Conservation (phyloP, 2,888 invertebrate species). For the Megaustenia siamemsis region DNA sequence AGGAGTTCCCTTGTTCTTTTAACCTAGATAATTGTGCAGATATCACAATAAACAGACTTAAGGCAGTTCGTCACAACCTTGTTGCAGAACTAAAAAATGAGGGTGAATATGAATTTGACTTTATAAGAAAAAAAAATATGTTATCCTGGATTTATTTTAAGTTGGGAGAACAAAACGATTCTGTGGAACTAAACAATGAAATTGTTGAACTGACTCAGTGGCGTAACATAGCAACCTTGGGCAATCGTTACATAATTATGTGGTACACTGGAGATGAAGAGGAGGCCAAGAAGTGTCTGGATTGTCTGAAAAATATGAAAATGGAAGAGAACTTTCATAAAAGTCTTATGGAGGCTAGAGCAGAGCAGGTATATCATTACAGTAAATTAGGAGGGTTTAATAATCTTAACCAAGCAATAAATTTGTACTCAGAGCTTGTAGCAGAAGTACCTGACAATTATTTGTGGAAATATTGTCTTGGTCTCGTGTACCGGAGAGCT, state of each 20-base stretch:
- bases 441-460: background rate
- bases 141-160: background rate
- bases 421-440: background rate
- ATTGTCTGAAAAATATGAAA: background rate
- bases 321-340: background rate
- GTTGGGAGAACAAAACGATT: background rate
- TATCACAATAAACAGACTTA: background rate
- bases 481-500: background rate
- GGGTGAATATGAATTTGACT: background rate
- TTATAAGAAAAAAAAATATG: background rate
- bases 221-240: background rate
- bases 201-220: background rate
- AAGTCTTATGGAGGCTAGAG: background rate
- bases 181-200: background rate
- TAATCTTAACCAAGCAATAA: background rate
- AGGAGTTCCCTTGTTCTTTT: background rate
- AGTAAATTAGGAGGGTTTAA: background rate
- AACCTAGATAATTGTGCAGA: background rate
- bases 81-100: background rate
- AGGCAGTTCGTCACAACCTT: background rate
- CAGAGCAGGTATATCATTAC: constrained; percentile 22
- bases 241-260: background rate
- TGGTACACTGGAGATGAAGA: background rate
- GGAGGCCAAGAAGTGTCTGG: background rate
- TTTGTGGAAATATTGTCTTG: constrained; percentile 14